Evolutionary conservation across 2,113 vertebrate species (phyloP).

Genomic region (Odontophorus gujanensis): DNA sequence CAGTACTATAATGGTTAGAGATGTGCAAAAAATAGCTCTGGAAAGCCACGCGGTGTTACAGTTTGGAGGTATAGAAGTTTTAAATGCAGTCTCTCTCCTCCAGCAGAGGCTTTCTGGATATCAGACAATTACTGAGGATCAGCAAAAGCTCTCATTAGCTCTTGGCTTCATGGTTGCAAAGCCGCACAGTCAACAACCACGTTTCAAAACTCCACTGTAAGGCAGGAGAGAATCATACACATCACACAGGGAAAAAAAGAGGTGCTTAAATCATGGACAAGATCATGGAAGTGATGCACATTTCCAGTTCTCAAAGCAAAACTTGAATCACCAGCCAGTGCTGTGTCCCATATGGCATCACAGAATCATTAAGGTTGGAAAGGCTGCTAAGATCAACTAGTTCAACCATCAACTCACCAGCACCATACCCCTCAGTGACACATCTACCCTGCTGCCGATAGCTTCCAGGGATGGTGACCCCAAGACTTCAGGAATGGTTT

Average conservation of each 20-base stretch:
- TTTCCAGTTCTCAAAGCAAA: not conserved
- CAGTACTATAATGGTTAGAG: not conserved
- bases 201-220: accelerated
- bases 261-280: not conserved
- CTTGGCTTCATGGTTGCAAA: not conserved
- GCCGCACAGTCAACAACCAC: not conserved
- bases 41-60: not conserved
- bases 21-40: not conserved
- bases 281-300: not conserved
- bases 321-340: not conserved
- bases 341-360: too few species aligned
- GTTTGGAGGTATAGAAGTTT: not conserved
- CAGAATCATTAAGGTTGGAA: too few species aligned
- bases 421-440: too few species aligned
- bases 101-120: not conserved
- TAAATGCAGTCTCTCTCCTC: not conserved
- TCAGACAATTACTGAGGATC: not conserved
- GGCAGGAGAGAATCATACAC: not conserved
- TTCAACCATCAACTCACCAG: too few species aligned
- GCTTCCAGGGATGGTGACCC: too few species aligned
- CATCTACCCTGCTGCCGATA: too few species aligned
- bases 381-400: too few species aligned
- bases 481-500: not conserved
- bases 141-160: not conserved
- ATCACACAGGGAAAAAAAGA: not conserved